A percentile compares a stretch with the other conserved stretches of the same genome.
phyloP scores from a whole-genome alignment of 2,797 vertebrate genomes.

The Decapterus maruadsi region DNA sequence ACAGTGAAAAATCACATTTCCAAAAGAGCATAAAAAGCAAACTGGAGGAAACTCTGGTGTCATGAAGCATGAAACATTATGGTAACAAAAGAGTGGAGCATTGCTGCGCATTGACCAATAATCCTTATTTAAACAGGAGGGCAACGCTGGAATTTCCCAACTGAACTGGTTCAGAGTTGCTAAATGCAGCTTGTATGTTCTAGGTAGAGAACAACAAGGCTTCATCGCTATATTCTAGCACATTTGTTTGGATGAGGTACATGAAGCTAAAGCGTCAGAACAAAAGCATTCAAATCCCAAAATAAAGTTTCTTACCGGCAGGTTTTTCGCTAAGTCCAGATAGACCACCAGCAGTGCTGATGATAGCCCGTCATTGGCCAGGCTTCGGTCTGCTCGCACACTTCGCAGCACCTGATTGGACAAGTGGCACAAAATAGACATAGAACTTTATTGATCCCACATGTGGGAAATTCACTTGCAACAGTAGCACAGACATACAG shows the following conservation, averaged over 20 bases:
- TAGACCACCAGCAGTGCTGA: conserved; percentile 94
- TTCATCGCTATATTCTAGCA: conserved; percentile 13
- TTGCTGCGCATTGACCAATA: conserved; percentile 24
- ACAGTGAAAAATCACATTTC: conserved; percentile 1
- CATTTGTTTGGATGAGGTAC: background rate
- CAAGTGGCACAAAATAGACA: background rate
- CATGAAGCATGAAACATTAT: conserved; percentile 13
- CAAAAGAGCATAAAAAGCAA: conserved; percentile 26
- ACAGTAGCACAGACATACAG: background rate
- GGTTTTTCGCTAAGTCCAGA: conserved; percentile 95
- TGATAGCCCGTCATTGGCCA: conserved; percentile 92
- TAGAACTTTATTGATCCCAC: too few relatives aligned
- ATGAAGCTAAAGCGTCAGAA: conserved; percentile 2
- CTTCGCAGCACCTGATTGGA: conserved; percentile 89
- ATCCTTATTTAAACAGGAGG: conserved; percentile 47
- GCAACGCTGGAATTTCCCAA: conserved; percentile 16
- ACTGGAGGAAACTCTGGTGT: conserved; percentile 1
- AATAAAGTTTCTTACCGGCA: conserved; percentile 90
- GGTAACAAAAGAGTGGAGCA: background rate
- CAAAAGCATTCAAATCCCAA: background rate
- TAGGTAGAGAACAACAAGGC: conserved; percentile 29
- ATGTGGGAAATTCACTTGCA: too few relatives aligned
- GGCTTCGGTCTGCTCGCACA: conserved; percentile 92
- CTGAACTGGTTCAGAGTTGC: conserved; percentile 41
- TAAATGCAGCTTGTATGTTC: conserved; percentile 6